A percentile compares a stretch with the other conserved stretches of the same genome.
Evolutionary conservation across 2,797 vertebrate species (phyloP).

Genomic region (Agapornis canus): DNA sequence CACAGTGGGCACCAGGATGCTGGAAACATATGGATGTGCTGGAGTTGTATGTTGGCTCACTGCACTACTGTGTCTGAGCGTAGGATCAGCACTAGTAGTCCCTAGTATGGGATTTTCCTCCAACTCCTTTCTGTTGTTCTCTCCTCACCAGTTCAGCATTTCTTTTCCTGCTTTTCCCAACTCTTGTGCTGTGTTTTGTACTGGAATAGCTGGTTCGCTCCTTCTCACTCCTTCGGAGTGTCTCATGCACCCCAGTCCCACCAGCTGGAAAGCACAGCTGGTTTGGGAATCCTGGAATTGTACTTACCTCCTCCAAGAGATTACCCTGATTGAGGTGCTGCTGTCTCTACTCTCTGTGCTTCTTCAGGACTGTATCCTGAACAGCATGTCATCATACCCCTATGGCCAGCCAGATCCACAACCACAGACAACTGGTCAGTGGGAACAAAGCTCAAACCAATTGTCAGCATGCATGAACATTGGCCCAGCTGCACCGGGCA

Average conservation of each 20-base stretch:
- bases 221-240: background rate
- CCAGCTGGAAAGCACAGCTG: background rate
- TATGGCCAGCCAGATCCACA: background rate
- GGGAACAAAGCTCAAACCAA: background rate
- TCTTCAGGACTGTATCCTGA: background rate
- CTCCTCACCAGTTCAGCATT: background rate
- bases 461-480: background rate
- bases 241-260: background rate
- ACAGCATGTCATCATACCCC: background rate
- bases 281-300: fast-evolving
- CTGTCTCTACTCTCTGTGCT: background rate
- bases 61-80: fast-evolving
- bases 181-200: fast-evolving
- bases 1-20: background rate
- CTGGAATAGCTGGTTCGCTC: fast-evolving
- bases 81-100: background rate
- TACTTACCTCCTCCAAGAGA: background rate
- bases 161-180: background rate
- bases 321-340: background rate
- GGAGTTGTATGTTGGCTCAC: fast-evolving
- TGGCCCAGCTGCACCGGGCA: conserved; percentile 4
- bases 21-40: background rate
- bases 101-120: background rate
- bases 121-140: background rate
- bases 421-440: background rate